Conservation (phyloP, 1,140 invertebrate genomes). For the Olivierus martensii region DNA sequence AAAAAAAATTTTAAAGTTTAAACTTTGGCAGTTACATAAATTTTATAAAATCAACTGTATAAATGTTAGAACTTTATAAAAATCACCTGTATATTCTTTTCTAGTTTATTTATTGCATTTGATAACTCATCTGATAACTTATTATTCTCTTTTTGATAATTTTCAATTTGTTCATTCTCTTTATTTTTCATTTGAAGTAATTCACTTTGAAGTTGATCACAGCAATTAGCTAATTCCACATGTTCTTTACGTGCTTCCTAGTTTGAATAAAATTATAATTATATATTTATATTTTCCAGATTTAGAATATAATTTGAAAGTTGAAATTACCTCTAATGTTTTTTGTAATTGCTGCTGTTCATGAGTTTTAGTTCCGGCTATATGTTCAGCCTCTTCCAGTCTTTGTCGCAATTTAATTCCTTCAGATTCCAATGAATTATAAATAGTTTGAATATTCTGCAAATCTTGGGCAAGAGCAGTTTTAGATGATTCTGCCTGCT, state of each 20-base stretch:
- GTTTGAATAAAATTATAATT: background rate
- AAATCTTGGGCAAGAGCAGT: conserved; percentile 8
- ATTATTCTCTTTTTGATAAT: conserved; percentile 10
- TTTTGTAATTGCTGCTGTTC: conserved; percentile 3
- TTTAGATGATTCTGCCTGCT: conserved; percentile 8
- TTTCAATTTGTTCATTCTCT: conserved; percentile 5
- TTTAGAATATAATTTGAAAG: background rate
- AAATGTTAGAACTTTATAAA: too few species aligned
- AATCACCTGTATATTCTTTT: background rate
- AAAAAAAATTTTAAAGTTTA: too few species aligned
- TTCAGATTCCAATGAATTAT: conserved; percentile 10
- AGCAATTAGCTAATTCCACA: conserved; percentile 5
- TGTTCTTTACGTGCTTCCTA: conserved; percentile 8
- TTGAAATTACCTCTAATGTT: conserved; percentile 5
- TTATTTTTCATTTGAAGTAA: conserved; percentile 4
- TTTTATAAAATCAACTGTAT: too few species aligned
- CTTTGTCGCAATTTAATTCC: conserved; percentile 4
- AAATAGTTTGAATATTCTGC: conserved; percentile 12
- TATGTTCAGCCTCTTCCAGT: conserved; percentile 9
- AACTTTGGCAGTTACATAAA: too few species aligned
- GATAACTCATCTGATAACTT: background rate
- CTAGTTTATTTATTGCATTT: background rate
- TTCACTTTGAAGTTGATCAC: conserved; percentile 6
- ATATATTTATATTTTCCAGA: background rate
- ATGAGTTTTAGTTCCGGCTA: conserved; percentile 3